Evolutionary conservation across 2,113 vertebrate genomes (phyloP).

Genomic region (rat (Rattus norvegicus)): DNA sequence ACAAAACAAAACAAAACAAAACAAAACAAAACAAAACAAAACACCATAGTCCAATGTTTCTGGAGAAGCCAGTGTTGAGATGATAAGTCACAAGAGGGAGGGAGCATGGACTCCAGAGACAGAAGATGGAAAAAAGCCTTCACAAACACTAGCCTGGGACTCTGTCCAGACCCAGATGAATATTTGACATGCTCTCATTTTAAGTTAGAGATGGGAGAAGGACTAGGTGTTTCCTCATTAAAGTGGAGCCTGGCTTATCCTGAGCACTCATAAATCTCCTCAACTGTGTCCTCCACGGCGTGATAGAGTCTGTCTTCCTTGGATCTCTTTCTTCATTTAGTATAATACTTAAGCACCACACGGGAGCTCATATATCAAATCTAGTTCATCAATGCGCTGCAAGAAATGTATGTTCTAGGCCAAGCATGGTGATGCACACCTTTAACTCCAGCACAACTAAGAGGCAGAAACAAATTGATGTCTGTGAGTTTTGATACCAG

Average conservation of each 20-base stretch:
- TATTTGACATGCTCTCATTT: background rate
- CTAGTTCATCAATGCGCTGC: constrained; percentile 51
- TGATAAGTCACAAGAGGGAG: background rate
- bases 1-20: no score
- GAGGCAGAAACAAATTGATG: background rate
- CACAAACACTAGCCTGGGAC: background rate
- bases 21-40: background rate
- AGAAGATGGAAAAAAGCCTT: background rate
- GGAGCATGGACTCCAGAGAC: background rate
- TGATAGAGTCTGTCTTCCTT: constrained; percentile 18
- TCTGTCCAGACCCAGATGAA: background rate
- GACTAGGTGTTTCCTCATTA: background rate
- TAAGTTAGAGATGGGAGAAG: background rate
- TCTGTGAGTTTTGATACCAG: background rate
- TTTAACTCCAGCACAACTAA: background rate
- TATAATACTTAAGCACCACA: constrained; percentile 13
- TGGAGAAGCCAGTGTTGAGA: background rate
- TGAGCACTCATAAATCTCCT: background rate
- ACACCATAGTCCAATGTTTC: background rate
- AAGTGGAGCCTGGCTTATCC: background rate
- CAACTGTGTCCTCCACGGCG: constrained; percentile 11
- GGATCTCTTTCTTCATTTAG: constrained; percentile 47
- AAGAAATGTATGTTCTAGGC: constrained; percentile 23
- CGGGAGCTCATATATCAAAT: constrained; percentile 42
- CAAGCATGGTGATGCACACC: background rate